Evolutionary conservation across 1,140 invertebrate genomes (phyloP).

Genomic region (Anagrus nilaparvatae): DNA sequence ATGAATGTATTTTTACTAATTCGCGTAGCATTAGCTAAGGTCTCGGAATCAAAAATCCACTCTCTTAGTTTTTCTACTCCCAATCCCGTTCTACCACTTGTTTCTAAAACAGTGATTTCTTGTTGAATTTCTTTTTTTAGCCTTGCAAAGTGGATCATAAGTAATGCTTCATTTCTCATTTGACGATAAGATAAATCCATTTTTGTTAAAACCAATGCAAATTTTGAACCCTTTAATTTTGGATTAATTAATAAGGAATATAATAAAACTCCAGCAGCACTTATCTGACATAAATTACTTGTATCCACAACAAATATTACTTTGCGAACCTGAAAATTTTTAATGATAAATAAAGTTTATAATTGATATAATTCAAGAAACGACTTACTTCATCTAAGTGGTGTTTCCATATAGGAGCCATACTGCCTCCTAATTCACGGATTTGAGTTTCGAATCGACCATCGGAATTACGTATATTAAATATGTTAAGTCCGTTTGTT

Average conservation of each 20-base stretch:
- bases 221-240: slow-evolving; percentile 49
- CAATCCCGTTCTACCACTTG: slow-evolving; percentile 57
- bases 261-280: slow-evolving; percentile 63
- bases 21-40: slow-evolving; percentile 10
- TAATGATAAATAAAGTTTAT: not conserved
- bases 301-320: slow-evolving; percentile 69
- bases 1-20: too few species aligned
- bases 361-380: not conserved
- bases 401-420: slow-evolving; percentile 68
- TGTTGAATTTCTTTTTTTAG: slow-evolving; percentile 54
- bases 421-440: slow-evolving; percentile 65
- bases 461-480: slow-evolving; percentile 47
- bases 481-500: slow-evolving; percentile 68
- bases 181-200: slow-evolving; percentile 74
- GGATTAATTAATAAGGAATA: slow-evolving; percentile 66
- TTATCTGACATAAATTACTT: slow-evolving; percentile 71
- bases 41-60: slow-evolving; percentile 42
- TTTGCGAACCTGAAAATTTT: slow-evolving; percentile 37
- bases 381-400: slow-evolving; percentile 51
- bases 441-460: slow-evolving; percentile 36
- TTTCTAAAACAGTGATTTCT: slow-evolving; percentile 57
- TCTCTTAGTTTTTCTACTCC: slow-evolving; percentile 56
- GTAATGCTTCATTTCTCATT: slow-evolving; percentile 68
- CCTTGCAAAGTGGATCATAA: slow-evolving; percentile 63
- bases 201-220: slow-evolving; percentile 66